Conservation (phyloP, 1,140 invertebrate species). For the Neomicropteryx cornuta region DNA sequence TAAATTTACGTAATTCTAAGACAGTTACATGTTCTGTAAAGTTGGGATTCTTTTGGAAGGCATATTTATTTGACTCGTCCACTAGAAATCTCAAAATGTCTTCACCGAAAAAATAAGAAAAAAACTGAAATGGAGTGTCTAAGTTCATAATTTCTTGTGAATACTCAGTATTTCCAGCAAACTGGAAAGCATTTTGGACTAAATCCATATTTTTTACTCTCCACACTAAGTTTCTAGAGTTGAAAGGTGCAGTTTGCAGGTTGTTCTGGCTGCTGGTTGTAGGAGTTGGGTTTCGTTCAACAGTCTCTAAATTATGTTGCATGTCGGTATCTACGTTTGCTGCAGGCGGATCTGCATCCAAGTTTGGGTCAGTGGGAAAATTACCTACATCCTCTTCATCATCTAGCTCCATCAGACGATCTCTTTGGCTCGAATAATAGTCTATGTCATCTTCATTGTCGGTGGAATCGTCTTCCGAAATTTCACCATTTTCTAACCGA, state of each 20-base stretch:
- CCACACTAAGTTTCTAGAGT: background rate
- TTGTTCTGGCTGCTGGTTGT: background rate
- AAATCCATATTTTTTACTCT: constrained; percentile 3
- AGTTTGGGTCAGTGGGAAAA: constrained; percentile 22
- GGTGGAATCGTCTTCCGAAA: constrained; percentile 1
- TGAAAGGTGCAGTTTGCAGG: background rate
- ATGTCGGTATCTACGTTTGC: constrained; percentile 1
- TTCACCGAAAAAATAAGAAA: constrained; percentile 2
- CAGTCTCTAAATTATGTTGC: background rate
- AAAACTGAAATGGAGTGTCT: constrained; percentile 2
- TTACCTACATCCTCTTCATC: constrained; percentile 15
- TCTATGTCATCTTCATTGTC: constrained; percentile 4
- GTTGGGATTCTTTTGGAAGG: constrained; percentile 2
- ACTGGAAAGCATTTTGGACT: constrained; percentile 2
- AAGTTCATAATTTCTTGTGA: constrained; percentile 2
- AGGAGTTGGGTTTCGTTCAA: background rate
- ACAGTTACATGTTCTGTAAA: constrained; percentile 1
- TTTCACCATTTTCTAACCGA: constrained; percentile 8
- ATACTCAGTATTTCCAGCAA: constrained; percentile 1
- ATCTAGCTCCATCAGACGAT: constrained; percentile 1
- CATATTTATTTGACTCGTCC: constrained; percentile 1
- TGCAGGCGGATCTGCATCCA: constrained; percentile 15
- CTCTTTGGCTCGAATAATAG: constrained; percentile 3
- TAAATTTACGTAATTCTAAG: constrained; percentile 21
- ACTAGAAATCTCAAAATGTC: constrained; percentile 2